phyloP scores from a whole-genome alignment of 2,113 vertebrate genomes.

The Eurystomus gularis region DNA sequence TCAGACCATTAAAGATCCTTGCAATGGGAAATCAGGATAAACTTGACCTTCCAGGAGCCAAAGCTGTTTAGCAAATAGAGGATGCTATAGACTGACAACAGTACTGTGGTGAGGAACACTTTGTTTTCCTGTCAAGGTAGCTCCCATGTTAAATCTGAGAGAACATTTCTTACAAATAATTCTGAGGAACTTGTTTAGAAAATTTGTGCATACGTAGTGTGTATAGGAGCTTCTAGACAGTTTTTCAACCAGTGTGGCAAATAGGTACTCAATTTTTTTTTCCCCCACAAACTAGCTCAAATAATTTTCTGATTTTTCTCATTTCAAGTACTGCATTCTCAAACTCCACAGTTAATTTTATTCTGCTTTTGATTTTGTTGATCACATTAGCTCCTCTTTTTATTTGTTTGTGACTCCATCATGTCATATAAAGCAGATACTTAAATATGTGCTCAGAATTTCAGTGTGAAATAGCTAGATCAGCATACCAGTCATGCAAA shows the following conservation, averaged over 20 bases:
- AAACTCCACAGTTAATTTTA: not conserved
- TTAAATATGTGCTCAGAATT: not conserved
- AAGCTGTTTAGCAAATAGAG: not conserved
- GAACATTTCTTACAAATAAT: not conserved
- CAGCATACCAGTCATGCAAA: not conserved
- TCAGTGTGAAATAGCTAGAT: not conserved
- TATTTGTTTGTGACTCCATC: not conserved
- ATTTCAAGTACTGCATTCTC: not conserved
- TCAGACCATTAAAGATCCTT: not conserved
- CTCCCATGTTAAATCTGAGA: not conserved
- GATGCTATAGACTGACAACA: not conserved
- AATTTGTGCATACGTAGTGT: not conserved
- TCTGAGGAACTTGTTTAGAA: not conserved
- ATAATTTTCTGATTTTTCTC: not conserved
- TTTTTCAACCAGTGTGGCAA: not conserved
- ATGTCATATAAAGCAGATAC: accelerated
- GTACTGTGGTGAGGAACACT: accelerated
- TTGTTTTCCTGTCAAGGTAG: not conserved
- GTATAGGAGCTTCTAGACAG: not conserved
- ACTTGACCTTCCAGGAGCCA: not conserved
- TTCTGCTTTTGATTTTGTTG: not conserved
- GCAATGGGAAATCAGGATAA: not conserved
- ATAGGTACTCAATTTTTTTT: not conserved
- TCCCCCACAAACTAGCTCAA: accelerated
- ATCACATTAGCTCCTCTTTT: not conserved